phyloP scores from a whole-genome alignment of 2,797 vertebrate genomes.

The Steatocranus sp. region DNA sequence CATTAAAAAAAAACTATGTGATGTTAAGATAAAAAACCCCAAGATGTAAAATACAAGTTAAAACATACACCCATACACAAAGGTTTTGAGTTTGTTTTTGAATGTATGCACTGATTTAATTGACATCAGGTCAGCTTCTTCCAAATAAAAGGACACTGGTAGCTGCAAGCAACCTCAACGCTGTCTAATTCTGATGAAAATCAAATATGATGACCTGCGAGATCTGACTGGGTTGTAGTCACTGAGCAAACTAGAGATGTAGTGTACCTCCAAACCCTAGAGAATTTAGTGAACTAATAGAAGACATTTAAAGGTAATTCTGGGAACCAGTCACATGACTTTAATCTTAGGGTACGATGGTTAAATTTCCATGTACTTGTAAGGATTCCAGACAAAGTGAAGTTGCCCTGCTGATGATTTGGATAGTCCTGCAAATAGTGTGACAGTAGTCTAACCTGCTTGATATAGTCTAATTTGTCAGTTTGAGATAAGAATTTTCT shows the following conservation, averaged over 20 bases:
- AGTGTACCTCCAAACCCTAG: neutral
- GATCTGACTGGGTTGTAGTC: neutral
- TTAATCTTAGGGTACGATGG: neutral
- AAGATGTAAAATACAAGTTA: neutral
- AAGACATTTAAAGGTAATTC: neutral
- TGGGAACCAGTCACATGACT: neutral
- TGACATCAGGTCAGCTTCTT: neutral
- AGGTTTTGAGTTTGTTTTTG: neutral
- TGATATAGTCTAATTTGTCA: neutral
- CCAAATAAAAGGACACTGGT: neutral
- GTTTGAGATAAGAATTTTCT: neutral
- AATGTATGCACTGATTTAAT: neutral
- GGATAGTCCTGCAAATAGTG: neutral
- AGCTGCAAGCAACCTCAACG: neutral
- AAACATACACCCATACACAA: neutral
- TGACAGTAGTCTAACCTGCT: neutral
- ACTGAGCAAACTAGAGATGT: neutral
- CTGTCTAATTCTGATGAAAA: neutral
- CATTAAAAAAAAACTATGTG: neutral
- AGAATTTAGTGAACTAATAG: neutral
- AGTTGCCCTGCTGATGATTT: neutral
- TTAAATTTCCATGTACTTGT: neutral
- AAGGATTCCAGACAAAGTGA: neutral
- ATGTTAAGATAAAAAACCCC: rapidly evolving
- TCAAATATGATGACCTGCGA: neutral